Evolutionary conservation across 2,888 invertebrate genomes (phyloP), one percentile per base, ranked within the genome.

Genomic region (Hypselothyrea guttata): DNA sequence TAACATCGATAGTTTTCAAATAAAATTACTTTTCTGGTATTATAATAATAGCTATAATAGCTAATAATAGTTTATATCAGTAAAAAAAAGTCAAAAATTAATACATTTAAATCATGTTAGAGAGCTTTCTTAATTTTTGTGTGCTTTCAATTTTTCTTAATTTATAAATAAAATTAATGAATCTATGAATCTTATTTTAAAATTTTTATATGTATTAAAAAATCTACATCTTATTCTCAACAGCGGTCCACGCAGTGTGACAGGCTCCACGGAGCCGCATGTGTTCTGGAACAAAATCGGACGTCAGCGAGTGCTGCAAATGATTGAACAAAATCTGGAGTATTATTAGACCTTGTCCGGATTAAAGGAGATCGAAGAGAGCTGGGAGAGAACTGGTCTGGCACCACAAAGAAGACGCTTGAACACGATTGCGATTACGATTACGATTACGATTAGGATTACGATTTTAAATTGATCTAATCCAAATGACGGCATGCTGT

Each of bases 261-360:
- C 89, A 27, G 90, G 90, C 45, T 77, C 86, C 52, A 34, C 60
- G 2, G 86, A 87, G 47, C 82, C 89, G 2, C 82, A 89, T 72
- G 78, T 90, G 11, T 87, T 90, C 55, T 90, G 90, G 90, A 90
- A 90, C 65, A 89, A 89, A 74, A 87, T 89, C 54, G 90, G 90
- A 65, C 88, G 90, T 28, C 90, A 90, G 69, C 85, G 90, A 3
- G 87, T 90, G 38, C 70, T 90, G 40, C 86, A 89, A 64, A 75
- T 86, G 69, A 88, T 90, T 16, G 88, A 89, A 67, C 69, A 84
- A 1, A 81, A 87, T 52, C 48, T 89, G 59, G 88, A 88, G 62
- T 89, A 88, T 58, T 42, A 57, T 56, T 54, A 63, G 52, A 49
- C 38, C 15, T 44, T 44, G 46, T 11, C 2, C 27, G 27, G 18